Conservation (phyloP, 35 echinoderm and acorn worm genomes). For the Lytechinus pictus region DNA sequence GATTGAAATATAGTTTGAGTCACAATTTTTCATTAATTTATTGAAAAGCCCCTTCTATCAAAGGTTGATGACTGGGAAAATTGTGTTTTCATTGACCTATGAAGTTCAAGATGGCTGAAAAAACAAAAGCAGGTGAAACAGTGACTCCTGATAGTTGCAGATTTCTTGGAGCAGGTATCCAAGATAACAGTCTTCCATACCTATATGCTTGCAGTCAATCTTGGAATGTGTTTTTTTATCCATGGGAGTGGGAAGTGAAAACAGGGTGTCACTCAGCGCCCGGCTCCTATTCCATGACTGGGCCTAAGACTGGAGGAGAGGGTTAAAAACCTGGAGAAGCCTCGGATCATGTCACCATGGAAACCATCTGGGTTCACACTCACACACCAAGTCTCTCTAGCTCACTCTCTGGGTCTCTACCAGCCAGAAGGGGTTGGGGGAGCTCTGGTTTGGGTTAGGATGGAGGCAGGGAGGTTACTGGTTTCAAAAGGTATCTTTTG, state of each 20-base stretch:
- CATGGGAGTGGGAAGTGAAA: slow-evolving; percentile 48
- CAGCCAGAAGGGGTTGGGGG: background rate
- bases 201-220: background rate
- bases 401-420: background rate
- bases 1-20: no score
- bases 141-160: background rate
- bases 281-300: slow-evolving; percentile 41
- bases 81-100: background rate
- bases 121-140: background rate
- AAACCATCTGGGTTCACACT: background rate
- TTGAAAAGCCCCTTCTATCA: no score
- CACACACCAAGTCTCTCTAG: background rate
- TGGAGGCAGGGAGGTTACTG: background rate
- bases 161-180: background rate
- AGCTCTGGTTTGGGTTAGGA: background rate
- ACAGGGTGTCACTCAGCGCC: slow-evolving; percentile 38
- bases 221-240: slow-evolving; percentile 42
- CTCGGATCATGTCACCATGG: slow-evolving; percentile 10
- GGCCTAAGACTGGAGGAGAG: background rate
- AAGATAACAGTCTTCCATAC: background rate
- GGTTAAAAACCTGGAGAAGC: slow-evolving; percentile 46
- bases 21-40: no score
- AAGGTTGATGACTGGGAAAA: background rate
- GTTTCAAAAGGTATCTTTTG: background rate
- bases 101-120: background rate